These are phyloP conservation scores for Nymphalis c-album DNA, from an alignment of 2,888 invertebrate species.

Conservation along the genomic window DNA sequence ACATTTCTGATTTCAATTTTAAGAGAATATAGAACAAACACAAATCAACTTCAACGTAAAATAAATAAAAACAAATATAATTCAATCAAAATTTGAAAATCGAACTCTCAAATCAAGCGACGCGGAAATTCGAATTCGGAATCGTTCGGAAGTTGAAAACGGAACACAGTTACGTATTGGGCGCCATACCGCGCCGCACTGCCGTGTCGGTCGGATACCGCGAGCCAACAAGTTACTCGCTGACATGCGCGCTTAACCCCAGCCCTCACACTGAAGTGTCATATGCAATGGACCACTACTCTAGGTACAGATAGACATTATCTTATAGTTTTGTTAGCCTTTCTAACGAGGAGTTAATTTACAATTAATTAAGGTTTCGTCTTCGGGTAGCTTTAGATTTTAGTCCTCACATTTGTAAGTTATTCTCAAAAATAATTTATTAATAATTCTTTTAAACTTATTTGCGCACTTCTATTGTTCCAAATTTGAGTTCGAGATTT, in stretches of 20 bases:
- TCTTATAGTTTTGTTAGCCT: conserved; percentile 6
- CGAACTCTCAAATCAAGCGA: conserved; percentile 25
- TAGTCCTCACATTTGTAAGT: too few relatives aligned
- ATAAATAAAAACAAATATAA: neutral
- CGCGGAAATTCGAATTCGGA: conserved; percentile 41
- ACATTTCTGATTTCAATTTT: too few relatives aligned
- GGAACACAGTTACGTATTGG: conserved; percentile 56
- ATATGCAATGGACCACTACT: conserved; percentile 19
- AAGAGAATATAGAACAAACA: conserved; percentile 21
- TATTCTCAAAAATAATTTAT: too few relatives aligned
- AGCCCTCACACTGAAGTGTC: conserved; percentile 46
- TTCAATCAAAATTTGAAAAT: neutral
- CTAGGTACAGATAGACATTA: conserved; percentile 6
- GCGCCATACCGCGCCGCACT: conserved; percentile 71
- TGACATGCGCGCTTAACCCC: conserved; percentile 71
- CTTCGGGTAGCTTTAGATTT: neutral
- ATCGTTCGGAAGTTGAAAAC: conserved; percentile 44
- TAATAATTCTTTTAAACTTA: too few relatives aligned
- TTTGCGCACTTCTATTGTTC: too few relatives aligned
- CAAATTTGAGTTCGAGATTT: too few relatives aligned
- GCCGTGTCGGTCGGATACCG: conserved; percentile 57
- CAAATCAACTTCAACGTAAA: conserved; percentile 1
- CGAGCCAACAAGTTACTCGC: conserved; percentile 76
- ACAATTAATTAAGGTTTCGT: neutral
- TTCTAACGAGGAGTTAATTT: neutral